These are phyloP conservation scores for Diplosoma virens DNA, from an alignment of 23 tunicate species.

Conservation along the genomic window DNA sequence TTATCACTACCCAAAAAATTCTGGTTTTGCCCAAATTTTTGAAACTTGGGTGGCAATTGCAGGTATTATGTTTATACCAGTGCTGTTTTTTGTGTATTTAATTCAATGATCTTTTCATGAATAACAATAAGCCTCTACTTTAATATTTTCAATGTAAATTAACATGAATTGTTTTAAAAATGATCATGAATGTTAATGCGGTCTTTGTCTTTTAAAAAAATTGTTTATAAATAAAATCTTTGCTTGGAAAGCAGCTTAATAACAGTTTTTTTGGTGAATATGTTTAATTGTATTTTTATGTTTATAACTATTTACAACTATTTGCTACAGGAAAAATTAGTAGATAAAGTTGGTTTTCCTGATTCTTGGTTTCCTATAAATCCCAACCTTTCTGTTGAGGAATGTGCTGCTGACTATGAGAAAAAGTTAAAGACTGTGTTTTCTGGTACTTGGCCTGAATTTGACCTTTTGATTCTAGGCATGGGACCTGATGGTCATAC, in stretches of 20 bases:
- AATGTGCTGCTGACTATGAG: slow-evolving; percentile 87
- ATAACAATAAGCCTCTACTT: no score
- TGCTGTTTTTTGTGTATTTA: no score
- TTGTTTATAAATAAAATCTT: not conserved
- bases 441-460: slow-evolving; percentile 40
- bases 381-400: slow-evolving; percentile 56
- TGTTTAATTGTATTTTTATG: not conserved
- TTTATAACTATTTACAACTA: no score
- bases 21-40: no score
- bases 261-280: not conserved
- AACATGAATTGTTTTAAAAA: no score
- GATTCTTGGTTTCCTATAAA: slow-evolving; percentile 80
- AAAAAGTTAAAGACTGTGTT: slow-evolving; percentile 45
- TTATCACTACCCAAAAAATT: no score
- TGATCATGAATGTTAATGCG: no score
- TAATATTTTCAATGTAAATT: no score
- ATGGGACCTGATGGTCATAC: slow-evolving; percentile 99
- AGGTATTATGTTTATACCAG: no score
- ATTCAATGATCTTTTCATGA: no score
- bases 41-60: no score
- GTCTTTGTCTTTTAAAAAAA: not conserved
- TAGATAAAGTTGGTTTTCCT: slow-evolving; percentile 41
- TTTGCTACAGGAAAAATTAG: slow-evolving; percentile 51
- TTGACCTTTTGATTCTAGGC: slow-evolving; percentile 79
- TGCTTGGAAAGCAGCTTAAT: not conserved